Evolutionary conservation across 2,797 vertebrate species (phyloP), one percentile per base, ranked within the genome.

Genomic region (Setipinna tenuifilis): DNA sequence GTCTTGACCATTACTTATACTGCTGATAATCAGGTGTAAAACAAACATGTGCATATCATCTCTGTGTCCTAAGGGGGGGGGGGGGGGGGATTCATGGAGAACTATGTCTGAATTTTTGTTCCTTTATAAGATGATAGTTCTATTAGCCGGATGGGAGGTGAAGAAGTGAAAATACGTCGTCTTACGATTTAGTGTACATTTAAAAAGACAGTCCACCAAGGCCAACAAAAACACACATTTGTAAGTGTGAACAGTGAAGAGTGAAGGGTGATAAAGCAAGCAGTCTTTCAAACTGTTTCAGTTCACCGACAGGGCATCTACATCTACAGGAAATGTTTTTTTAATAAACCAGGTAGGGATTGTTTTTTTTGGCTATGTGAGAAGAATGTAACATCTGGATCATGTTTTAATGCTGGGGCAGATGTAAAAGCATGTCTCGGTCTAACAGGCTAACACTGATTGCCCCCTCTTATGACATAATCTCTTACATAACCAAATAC

Each of bases 401-500:
- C 14, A 17, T 71, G 61, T 46, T 85, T 19, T 19, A 84, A 41
- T 44, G 59, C 58, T 78, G 25, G 41, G 46, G 83, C 17, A 71
- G 31, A 65, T 82, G 50, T 31, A 14, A 82, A 82, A 21, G 85
- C 12, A 35, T 62, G 44, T 31, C 28, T 48, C 46, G 12, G 71
- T 84, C 81, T 59, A 48, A 9, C 82, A 58, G 57, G 48, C 71
- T 35, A 21, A 2, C 23, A n/a, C 2, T 19, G 75, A 75, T 46
- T 82, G 48, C 57, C 61, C 58, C 19, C 78, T 87, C 82, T 88
- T 83, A 87, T 89, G 86, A 84, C 82, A 86, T 88, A 87, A 89
- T 83, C 80, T 31, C 78, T 90, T 89, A 87, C 6, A n/a, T 81
- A 88, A 88, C 84, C 65, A 85, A 75, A 89, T 87, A 48, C 75